Evolutionary conservation across 1,140 invertebrate genomes (phyloP).

Genomic region (Bombus ignitus): DNA sequence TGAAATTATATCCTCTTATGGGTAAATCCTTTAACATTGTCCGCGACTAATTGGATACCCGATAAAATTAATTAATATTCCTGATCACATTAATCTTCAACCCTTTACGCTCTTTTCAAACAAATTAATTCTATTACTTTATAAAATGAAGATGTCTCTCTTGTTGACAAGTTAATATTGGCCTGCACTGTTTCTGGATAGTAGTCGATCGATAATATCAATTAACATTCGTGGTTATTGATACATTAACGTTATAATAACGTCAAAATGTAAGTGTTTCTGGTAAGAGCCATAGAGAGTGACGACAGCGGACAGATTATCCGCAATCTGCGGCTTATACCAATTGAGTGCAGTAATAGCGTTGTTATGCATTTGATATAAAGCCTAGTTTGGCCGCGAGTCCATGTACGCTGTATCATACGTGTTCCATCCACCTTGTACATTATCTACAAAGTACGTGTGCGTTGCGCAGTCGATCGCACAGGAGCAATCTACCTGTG

Average conservation of each 20-base stretch:
- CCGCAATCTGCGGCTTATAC: slow-evolving; percentile 72
- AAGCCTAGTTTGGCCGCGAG: slow-evolving; percentile 63
- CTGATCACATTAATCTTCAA: background rate
- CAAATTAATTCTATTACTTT: background rate
- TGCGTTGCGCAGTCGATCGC: slow-evolving; percentile 12
- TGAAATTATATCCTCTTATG: slow-evolving; percentile 11
- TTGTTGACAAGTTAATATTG: background rate
- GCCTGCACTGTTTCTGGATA: background rate
- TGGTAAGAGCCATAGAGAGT: background rate
- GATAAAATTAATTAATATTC: background rate
- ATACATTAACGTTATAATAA: background rate
- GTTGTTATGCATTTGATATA: slow-evolving; percentile 74
- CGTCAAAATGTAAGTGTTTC: background rate
- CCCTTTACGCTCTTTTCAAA: background rate
- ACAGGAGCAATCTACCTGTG: slow-evolving; percentile 26
- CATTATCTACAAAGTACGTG: slow-evolving; percentile 44
- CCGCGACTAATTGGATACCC: background rate
- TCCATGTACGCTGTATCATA: slow-evolving; percentile 56
- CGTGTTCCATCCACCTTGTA: slow-evolving; percentile 56
- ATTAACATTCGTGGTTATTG: background rate
- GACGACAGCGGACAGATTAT: slow-evolving; percentile 19
- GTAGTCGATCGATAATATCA: background rate
- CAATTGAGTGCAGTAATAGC: slow-evolving; percentile 69
- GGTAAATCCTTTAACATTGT: background rate
- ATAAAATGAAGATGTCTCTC: background rate